Evolutionary conservation across 92 coral and sea anemone genomes (phyloP).

Genomic region (Zoanthus solanderi): DNA sequence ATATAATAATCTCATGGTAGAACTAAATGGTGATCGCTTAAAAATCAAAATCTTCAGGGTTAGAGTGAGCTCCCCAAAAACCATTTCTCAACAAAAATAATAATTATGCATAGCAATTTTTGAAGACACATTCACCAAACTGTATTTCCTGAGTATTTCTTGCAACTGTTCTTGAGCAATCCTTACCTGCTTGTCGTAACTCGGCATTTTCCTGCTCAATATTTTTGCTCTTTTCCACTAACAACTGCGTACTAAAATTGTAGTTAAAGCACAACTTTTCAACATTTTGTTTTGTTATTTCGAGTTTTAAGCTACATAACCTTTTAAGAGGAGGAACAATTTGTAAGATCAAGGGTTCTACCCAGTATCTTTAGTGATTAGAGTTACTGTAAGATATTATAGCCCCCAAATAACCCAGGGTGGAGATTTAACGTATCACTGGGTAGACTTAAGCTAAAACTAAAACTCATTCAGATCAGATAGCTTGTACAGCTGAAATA

Average conservation of each 20-base stretch:
- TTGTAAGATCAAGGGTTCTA: no score
- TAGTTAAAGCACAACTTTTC: not conserved
- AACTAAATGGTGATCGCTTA: no score
- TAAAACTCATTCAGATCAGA: no score
- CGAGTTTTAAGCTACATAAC: not conserved
- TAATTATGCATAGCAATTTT: not conserved
- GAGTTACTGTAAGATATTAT: no score
- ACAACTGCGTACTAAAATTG: slow-evolving; percentile 68
- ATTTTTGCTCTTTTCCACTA: slow-evolving; percentile 79
- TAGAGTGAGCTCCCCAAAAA: not conserved
- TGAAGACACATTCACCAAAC: not conserved
- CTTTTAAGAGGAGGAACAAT: no score
- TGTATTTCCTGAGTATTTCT: not conserved
- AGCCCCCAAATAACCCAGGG: no score
- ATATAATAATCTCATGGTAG: no score
- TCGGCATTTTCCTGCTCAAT: slow-evolving; percentile 87
- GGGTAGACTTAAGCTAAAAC: no score
- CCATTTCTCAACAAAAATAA: not conserved
- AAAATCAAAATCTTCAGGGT: no score
- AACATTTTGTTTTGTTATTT: not conserved
- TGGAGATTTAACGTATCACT: no score
- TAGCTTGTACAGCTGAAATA: no score
- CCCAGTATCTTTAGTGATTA: no score
- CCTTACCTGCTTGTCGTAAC: slow-evolving; percentile 87
- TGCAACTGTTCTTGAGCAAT: not conserved